Evolutionary conservation across 2,113 vertebrate genomes (phyloP).

Genomic region (Mixornis gularis): DNA sequence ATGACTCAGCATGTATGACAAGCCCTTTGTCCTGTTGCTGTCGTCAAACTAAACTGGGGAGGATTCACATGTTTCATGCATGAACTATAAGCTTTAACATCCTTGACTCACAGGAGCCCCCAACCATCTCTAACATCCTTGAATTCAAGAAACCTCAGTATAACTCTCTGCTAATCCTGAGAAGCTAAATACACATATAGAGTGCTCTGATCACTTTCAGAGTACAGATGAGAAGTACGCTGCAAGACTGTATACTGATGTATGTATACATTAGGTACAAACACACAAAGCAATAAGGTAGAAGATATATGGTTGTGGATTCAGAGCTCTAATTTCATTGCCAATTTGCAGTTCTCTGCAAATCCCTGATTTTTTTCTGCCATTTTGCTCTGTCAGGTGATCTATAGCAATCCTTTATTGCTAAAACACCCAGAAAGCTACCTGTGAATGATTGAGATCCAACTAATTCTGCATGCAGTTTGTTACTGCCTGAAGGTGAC

Average conservation of each 20-base stretch:
- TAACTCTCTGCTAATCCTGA: slow-evolving; percentile 16
- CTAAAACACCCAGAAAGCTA: background rate
- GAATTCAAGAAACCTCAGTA: slow-evolving; percentile 19
- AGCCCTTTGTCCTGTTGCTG: slow-evolving; percentile 58
- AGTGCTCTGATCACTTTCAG: background rate
- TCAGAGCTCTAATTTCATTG: background rate
- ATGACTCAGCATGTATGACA: slow-evolving; percentile 44
- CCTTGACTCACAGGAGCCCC: background rate
- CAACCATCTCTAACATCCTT: background rate
- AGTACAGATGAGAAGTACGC: background rate
- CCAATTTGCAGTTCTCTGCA: background rate
- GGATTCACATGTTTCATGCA: slow-evolving; percentile 48
- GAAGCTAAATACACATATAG: background rate
- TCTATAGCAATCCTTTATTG: background rate
- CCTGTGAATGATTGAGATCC: background rate
- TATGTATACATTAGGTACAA: background rate
- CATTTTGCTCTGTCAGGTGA: background rate
- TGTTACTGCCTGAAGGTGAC: background rate
- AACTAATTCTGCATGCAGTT: background rate
- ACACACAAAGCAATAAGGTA: background rate
- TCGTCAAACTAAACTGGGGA: slow-evolving; percentile 29
- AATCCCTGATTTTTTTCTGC: background rate
- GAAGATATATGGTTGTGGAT: background rate
- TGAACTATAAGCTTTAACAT: slow-evolving; percentile 55
- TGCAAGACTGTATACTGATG: background rate